Evolutionary conservation across 2,797 vertebrate species (phyloP).

Genomic region (Hyperoplus lanceolatus): DNA sequence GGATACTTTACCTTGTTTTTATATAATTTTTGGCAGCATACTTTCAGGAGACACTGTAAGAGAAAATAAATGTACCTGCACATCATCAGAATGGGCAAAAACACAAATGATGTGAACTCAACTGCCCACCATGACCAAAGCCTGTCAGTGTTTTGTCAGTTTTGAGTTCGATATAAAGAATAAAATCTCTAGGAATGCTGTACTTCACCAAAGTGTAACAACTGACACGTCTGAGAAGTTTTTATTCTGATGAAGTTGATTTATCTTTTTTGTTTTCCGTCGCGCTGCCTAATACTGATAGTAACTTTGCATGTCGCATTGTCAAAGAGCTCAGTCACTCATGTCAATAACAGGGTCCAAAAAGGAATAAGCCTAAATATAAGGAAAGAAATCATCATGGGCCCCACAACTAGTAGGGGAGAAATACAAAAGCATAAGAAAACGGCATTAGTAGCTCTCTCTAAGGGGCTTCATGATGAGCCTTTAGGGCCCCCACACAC

Average conservation of each 20-base stretch:
- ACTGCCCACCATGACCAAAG: conserved; percentile 12
- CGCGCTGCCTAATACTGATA: background rate
- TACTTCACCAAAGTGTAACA: conserved; percentile 14
- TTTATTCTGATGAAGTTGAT: conserved; percentile 5
- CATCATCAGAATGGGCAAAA: conserved; percentile 6
- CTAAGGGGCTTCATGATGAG: too few species aligned
- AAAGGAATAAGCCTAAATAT: too few species aligned
- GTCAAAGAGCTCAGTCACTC: too few species aligned
- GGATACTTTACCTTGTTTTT: background rate
- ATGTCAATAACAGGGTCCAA: too few species aligned
- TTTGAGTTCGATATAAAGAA: background rate
- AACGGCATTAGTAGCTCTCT: too few species aligned
- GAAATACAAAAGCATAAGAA: too few species aligned
- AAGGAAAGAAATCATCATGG: too few species aligned
- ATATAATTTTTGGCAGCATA: conserved; percentile 8
- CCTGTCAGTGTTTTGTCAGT: too few species aligned
- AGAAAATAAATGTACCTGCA: conserved; percentile 17
- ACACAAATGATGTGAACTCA: conserved; percentile 26
- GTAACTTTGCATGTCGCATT: too few species aligned
- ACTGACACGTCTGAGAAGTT: background rate
- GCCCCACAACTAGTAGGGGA: too few species aligned
- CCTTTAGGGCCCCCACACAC: too few species aligned
- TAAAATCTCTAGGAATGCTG: background rate
- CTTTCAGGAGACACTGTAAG: background rate
- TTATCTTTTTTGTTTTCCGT: conserved; percentile 38